Percentiles rank a stretch among this genome's conserved stretches.
Evolutionary conservation across 2,888 invertebrate species (phyloP).

Genomic region (Melieria picta): DNA sequence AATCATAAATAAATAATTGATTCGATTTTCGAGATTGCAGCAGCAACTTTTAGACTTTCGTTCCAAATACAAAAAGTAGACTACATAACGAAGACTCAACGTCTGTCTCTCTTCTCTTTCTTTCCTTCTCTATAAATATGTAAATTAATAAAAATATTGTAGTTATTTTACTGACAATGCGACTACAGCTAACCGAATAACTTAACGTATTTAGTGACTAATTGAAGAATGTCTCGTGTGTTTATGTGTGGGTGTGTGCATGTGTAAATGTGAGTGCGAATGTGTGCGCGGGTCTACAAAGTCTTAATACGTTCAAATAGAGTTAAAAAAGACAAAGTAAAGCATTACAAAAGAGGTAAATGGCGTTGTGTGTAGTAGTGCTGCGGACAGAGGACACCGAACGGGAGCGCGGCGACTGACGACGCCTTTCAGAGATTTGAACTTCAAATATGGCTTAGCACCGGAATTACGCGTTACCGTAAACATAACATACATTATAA

Average conservation of each 20-base stretch:
- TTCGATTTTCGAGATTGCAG: no score
- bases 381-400: slow-evolving; percentile 1
- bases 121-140: no score
- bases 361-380: slow-evolving; percentile 21
- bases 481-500: slow-evolving; percentile 11
- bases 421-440: slow-evolving; percentile 41
- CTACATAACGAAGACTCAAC: no score
- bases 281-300: slow-evolving; percentile 41
- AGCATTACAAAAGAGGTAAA: slow-evolving; percentile 34
- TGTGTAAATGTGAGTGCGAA: background rate
- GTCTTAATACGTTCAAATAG: slow-evolving; percentile 38
- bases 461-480: slow-evolving; percentile 44
- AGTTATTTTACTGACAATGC: no score
- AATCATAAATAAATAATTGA: no score
- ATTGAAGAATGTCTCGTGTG: slow-evolving; percentile 47
- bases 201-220: slow-evolving; percentile 65
- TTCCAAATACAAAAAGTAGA: no score
- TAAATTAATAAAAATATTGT: no score
- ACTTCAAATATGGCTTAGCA: slow-evolving; percentile 57
- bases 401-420: background rate
- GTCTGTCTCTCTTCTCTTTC: no score
- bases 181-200: slow-evolving; percentile 49
- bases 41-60: no score
- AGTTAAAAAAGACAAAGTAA: slow-evolving; percentile 39
- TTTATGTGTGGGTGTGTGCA: slow-evolving; percentile 3